Percentiles rank a stretch among this genome's conserved stretches.
These are phyloP conservation scores for Pseudochromis fuscus DNA, from an alignment of 2,797 vertebrate genomes.

Conservation along the genomic window DNA sequence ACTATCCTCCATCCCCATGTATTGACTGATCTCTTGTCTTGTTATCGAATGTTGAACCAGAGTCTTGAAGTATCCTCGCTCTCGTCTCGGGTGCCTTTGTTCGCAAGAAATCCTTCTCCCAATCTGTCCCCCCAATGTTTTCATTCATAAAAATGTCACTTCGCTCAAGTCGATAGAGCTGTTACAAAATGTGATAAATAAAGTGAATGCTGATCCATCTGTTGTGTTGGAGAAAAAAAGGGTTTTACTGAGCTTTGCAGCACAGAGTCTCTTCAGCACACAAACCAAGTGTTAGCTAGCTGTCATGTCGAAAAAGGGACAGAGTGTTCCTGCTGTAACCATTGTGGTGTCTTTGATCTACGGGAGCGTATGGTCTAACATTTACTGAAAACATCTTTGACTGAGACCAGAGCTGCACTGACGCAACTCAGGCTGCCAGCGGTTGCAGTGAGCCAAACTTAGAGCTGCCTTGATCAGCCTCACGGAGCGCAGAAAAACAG, in stretches of 20 bases:
- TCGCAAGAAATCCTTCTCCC: neutral
- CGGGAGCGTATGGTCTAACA: conserved; percentile 48
- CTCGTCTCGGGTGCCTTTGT: neutral
- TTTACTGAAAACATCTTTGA: conserved; percentile 59
- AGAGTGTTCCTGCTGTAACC: conserved; percentile 38
- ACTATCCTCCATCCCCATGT: conserved; percentile 6
- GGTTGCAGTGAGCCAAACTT: conserved; percentile 38
- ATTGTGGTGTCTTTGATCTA: conserved; percentile 51
- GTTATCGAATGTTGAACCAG: neutral
- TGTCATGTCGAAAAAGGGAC: conserved; percentile 32
- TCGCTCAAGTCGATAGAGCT: conserved; percentile 3
- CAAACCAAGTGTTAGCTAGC: conserved; percentile 38
- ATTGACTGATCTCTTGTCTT: conserved; percentile 13
- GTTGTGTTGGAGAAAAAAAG: neutral
- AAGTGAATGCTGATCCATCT: conserved; percentile 11
- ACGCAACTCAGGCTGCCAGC: conserved; percentile 44
- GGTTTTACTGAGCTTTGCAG: neutral
- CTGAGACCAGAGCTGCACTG: conserved; percentile 53
- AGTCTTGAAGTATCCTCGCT: conserved; percentile 12
- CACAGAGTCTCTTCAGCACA: neutral
- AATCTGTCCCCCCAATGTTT: neutral
- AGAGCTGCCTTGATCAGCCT: conserved; percentile 51
- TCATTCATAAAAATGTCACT: conserved; percentile 4
- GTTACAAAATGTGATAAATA: conserved; percentile 17
- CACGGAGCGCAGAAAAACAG: conserved; percentile 31